These are phyloP conservation scores for Setipinna tenuifilis DNA, from an alignment of 2,797 vertebrate species.

Conservation along the genomic window DNA sequence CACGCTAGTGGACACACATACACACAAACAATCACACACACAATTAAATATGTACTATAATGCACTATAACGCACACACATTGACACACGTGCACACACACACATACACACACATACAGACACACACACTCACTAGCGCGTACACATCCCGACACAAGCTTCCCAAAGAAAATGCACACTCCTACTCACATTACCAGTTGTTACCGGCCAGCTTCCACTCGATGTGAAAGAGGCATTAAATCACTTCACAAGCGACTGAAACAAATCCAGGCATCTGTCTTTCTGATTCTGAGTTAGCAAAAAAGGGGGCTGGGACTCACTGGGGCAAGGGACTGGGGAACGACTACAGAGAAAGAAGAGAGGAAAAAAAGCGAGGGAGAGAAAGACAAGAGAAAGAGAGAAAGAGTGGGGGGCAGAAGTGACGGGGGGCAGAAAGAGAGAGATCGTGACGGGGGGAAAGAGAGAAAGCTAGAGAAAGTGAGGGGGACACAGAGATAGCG, in stretches of 20 bases:
- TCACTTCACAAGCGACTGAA: not conserved
- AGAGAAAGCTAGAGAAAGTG: no score
- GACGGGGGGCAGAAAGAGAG: no score
- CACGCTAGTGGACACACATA: not conserved
- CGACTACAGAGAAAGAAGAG: no score
- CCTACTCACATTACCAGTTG: not conserved
- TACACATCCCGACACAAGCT: not conserved
- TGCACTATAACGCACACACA: not conserved
- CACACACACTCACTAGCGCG: not conserved
- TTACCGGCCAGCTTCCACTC: not conserved
- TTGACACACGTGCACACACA: slow-evolving; percentile 14
- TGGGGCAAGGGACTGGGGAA: no score
- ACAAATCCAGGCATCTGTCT: not conserved
- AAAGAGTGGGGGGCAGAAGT: no score
- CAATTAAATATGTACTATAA: not conserved
- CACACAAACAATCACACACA: not conserved
- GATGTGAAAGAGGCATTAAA: not conserved
- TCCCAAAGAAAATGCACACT: not conserved
- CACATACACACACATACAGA: not conserved
- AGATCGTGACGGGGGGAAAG: no score
- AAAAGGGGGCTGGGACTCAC: no score
- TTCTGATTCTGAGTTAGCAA: no score
- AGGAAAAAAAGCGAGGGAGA: no score
- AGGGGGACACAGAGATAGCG: no score
- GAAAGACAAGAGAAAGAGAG: no score